These are phyloP conservation scores for Lampris incognitus DNA, from an alignment of 2,113 vertebrate genomes.

Conservation along the genomic window DNA sequence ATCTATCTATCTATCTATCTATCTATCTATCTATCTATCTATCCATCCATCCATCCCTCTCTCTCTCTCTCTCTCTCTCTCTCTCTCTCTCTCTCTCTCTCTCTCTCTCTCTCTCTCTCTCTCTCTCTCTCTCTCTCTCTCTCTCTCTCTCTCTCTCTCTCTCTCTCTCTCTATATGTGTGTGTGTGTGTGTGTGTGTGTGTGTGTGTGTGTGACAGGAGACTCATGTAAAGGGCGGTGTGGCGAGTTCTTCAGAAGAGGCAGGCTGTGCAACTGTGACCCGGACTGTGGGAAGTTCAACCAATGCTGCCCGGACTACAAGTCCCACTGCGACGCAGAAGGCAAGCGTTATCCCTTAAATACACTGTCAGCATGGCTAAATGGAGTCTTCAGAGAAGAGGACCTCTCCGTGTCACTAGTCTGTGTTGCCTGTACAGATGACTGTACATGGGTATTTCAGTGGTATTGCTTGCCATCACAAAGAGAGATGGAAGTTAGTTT, in stretches of 20 bases:
- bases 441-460: no score
- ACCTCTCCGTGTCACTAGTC: constrained; percentile 8
- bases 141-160: no score
- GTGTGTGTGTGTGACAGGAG: constrained; percentile 71
- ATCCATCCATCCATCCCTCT: no score
- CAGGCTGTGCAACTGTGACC: constrained; percentile 88
- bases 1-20: no score
- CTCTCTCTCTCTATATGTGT: neutral
- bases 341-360: constrained; percentile 72
- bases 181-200: constrained; percentile 21
- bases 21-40: no score
- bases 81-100: no score
- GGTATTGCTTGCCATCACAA: neutral
- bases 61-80: no score
- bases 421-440: neutral
- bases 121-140: no score
- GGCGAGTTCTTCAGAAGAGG: constrained; percentile 89
- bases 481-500: no score
- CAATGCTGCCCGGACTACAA: constrained; percentile 90
- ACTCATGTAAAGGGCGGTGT: constrained; percentile 92
- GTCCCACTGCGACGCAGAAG: constrained; percentile 77
- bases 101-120: no score
- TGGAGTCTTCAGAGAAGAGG: neutral
- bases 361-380: constrained; percentile 1
- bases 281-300: constrained; percentile 80